phyloP scores from a whole-genome alignment of 2,113 vertebrate genomes.

The Gulo gulo region DNA sequence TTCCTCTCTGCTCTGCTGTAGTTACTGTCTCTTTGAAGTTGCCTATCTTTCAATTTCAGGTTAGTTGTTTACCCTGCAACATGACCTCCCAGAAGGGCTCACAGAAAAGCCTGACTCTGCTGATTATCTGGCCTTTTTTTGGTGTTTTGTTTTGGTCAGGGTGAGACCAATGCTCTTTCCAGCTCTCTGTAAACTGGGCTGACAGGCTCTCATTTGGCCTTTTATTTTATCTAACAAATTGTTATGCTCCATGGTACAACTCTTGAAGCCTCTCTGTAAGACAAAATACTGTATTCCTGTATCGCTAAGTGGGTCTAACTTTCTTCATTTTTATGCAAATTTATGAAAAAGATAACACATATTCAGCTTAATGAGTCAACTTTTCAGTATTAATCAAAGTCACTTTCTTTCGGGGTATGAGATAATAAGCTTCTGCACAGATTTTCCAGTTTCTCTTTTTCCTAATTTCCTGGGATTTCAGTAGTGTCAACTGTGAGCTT shows the following conservation, averaged over 20 bases:
- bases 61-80: not conserved
- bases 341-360: not conserved
- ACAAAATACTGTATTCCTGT: not conserved
- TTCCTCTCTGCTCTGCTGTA: not conserved
- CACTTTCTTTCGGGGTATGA: not conserved
- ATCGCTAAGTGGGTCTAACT: not conserved
- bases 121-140: not conserved
- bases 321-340: not conserved
- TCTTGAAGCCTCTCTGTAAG: not conserved
- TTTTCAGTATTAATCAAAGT: not conserved
- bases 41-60: not conserved
- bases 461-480: not conserved
- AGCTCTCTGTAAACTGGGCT: not conserved
- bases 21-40: not conserved
- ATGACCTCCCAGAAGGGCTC: not conserved
- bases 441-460: not conserved
- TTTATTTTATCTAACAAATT: not conserved
- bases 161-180: not conserved
- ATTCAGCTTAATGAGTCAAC: not conserved
- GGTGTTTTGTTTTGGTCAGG: not conserved
- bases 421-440: not conserved
- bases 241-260: not conserved
- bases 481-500: not conserved
- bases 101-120: not conserved
- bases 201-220: not conserved